Conservation (phyloP, 2,797 vertebrate genomes). For the Varecia variegata region DNA sequence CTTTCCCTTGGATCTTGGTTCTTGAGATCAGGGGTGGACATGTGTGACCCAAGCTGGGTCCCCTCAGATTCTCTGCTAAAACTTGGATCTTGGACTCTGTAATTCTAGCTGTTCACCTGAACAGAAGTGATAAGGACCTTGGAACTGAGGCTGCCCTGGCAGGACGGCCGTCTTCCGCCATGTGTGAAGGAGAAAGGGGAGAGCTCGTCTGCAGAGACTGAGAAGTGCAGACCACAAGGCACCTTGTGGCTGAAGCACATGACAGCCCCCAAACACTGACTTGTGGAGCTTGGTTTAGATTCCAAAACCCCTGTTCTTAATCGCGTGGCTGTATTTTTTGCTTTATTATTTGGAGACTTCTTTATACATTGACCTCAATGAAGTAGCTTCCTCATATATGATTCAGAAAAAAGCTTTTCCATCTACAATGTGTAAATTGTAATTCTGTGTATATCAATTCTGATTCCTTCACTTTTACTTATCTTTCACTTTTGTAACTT, state of each 20-base stretch:
- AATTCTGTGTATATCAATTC: fast-evolving
- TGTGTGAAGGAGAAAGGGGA: neutral
- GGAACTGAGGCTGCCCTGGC: fast-evolving
- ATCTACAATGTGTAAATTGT: fast-evolving
- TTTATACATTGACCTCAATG: neutral
- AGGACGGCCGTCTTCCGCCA: no score
- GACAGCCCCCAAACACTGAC: neutral
- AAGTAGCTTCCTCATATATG: neutral
- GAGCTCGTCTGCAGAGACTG: neutral
- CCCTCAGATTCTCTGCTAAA: neutral
- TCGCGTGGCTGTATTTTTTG: neutral
- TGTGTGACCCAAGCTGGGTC: no score
- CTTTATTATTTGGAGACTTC: neutral
- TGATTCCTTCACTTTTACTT: neutral
- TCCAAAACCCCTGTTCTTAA: fast-evolving
- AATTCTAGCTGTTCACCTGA: neutral
- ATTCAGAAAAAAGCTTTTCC: neutral
- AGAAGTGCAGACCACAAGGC: neutral
- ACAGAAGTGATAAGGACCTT: no score
- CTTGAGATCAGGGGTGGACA: neutral
- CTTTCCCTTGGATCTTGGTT: no score
- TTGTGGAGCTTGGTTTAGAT: neutral
- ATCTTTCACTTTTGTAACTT: neutral
- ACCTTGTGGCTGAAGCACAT: fast-evolving
- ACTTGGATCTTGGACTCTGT: neutral